These are phyloP conservation scores for Drosophila vallismaia DNA, from an alignment of 2,888 invertebrate species.

Conservation along the genomic window DNA sequence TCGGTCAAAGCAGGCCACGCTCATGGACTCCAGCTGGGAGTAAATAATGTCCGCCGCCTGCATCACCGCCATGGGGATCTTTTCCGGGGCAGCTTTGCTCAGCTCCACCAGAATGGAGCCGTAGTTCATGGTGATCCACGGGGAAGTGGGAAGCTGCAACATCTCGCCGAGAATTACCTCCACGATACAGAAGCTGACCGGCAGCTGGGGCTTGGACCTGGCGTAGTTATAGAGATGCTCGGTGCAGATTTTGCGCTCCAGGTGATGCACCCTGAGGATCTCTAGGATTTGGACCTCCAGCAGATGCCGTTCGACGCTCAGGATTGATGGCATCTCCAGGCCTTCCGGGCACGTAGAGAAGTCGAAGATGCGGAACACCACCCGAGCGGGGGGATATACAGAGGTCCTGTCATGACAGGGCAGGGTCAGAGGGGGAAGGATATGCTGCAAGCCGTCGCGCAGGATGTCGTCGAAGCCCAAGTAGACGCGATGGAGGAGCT, in stretches of 20 bases:
- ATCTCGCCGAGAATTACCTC: conserved; percentile 97
- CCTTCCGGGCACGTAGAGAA: conserved; percentile 94
- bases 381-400: conserved; percentile 95
- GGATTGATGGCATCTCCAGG: conserved; percentile 95
- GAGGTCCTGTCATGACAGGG: conserved; percentile 85
- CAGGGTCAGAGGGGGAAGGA: conserved; percentile 87
- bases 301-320: conserved; percentile 97
- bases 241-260: conserved; percentile 97
- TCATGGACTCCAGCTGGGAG: conserved; percentile 97
- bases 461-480: conserved; percentile 96
- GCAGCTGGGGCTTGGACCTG: conserved; percentile 94
- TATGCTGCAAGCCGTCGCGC: conserved; percentile 97
- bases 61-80: conserved; percentile 97
- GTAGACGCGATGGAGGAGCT: conserved; percentile 96
- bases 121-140: conserved; percentile 95
- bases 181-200: conserved; percentile 98
- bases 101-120: conserved; percentile 97
- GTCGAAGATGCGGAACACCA: conserved; percentile 98
- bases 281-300: conserved; percentile 98
- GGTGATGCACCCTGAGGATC: conserved; percentile 92
- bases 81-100: conserved; percentile 97
- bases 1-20: conserved; percentile 97
- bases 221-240: conserved; percentile 93
- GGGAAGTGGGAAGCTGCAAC: conserved; percentile 94
- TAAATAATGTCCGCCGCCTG: conserved; percentile 98